phyloP scores from a whole-genome alignment of 1,140 invertebrate species.

The Drosophila azteca region DNA sequence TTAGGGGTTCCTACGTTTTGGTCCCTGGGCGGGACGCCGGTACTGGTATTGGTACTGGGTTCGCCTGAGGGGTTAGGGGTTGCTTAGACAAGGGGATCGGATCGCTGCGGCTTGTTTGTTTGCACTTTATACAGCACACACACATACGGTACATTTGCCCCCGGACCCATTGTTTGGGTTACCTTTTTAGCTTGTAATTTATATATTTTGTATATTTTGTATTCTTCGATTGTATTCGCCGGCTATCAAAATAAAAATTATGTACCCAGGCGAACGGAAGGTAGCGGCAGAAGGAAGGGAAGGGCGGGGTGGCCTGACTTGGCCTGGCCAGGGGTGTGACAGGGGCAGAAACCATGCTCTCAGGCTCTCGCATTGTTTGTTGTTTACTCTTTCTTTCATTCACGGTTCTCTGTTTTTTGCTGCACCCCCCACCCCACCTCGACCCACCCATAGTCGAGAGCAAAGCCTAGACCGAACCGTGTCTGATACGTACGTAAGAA shows the following conservation, averaged over 20 bases:
- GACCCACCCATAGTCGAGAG: constrained; percentile 19
- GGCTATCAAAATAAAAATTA: constrained; percentile 81
- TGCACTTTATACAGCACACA: constrained; percentile 54
- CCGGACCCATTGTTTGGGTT: constrained; percentile 61
- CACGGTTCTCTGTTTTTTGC: constrained; percentile 40
- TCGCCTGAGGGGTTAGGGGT: constrained; percentile 44
- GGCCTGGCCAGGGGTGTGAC: constrained; percentile 14
- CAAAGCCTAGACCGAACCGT: constrained; percentile 68
- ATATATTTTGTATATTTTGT: constrained; percentile 76
- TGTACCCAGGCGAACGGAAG: constrained; percentile 28
- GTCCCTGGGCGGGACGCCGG: constrained; percentile 48
- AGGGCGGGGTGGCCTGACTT: neutral
- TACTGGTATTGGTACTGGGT: neutral
- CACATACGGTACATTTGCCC: constrained; percentile 27
- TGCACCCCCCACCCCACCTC: constrained; percentile 42
- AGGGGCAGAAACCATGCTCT: constrained; percentile 61
- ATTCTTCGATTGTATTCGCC: constrained; percentile 72
- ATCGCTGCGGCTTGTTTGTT: constrained; percentile 62
- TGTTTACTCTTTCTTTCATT: constrained; percentile 22
- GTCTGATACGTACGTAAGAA: constrained; percentile 59
- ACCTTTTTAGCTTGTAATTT: constrained; percentile 82
- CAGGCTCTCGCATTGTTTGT: constrained; percentile 44
- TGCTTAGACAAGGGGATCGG: constrained; percentile 57
- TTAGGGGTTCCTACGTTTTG: constrained; percentile 54
- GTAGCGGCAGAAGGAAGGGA: neutral